Evolutionary conservation across 2,888 invertebrate species (phyloP), one percentile per base, ranked within the genome.

Genomic region (Drosophila neonasuta): DNA sequence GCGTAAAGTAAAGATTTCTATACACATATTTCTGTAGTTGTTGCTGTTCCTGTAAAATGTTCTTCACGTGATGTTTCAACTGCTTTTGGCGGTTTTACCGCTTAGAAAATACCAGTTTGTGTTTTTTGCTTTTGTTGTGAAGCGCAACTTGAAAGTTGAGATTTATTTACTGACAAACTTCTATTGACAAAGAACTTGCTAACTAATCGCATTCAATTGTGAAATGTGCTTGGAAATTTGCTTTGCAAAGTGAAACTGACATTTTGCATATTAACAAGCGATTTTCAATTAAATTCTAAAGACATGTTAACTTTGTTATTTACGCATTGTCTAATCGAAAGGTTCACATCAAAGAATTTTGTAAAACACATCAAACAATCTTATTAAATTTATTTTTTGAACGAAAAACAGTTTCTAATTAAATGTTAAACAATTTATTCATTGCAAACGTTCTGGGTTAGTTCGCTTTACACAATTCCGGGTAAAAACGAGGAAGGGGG

Each of bases 51-150:
- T 36, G 36, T 36, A n/a, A 13, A 44, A 57, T 67, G 55, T 45
- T 29, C 9, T 51, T 36, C 32, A 57, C 24, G 24, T 50, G 57
- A 48, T 50, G 65, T 57, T 66, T 57, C 36, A 59, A 50, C 36
- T 72, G 75, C 59, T 70, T 66, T 82, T 68, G 70, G 55, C 62
- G 65, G 51, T 68, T 74, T 71, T 36, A 54, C 52, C 61, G 64
- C 55, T 65, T 66, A 70, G 67, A 60, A 81, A 81, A 59, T 64
- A 41, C 48, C 48, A 45, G 32, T 34, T 17, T 17, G 8, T 9
- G 17, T 24, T 36, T 24, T 36, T 29, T 57, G 50, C 55, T 65
- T 63, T 80, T 84, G 61, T 69, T 69, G 56, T 56, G 36, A 65
- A 24, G 24, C 24, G 24, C 24, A 81, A 74, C 68, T 76, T 63